Evolutionary conservation across 2,113 vertebrate genomes (phyloP).

Genomic region (Athene cunicularia): DNA sequence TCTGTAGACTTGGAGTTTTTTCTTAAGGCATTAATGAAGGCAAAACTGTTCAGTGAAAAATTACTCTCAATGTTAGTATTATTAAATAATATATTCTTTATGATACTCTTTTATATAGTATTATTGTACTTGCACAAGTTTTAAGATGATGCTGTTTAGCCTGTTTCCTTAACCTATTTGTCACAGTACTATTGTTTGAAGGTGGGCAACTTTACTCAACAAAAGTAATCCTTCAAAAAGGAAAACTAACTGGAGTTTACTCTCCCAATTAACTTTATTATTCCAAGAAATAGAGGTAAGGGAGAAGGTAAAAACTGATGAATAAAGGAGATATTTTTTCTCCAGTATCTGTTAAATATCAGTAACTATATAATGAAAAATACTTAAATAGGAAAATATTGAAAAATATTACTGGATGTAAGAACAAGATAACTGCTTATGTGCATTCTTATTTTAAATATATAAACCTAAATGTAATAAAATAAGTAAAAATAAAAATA

Average conservation of each 20-base stretch:
- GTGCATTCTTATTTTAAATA: neutral
- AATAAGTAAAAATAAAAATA: neutral
- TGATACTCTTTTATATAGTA: neutral
- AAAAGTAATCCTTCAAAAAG: neutral
- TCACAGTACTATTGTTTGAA: neutral
- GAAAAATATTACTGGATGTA: neutral
- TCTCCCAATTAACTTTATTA: neutral
- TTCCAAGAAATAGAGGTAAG: neutral
- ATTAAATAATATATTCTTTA: neutral
- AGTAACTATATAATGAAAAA: neutral
- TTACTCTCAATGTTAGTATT: neutral
- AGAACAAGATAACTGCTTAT: neutral
- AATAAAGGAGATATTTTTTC: neutral
- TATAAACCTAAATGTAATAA: neutral
- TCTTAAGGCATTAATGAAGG: neutral
- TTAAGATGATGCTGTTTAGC: neutral
- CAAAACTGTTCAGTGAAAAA: neutral
- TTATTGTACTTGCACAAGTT: neutral
- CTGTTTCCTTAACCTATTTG: neutral
- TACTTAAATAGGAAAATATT: neutral
- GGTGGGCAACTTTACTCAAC: neutral
- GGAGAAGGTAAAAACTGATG: neutral
- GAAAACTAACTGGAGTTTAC: neutral
- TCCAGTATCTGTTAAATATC: neutral
- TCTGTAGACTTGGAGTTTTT: neutral